These are phyloP conservation scores for Candidula unifasciata DNA, from an alignment of 2,888 invertebrate species.

Conservation along the genomic window DNA sequence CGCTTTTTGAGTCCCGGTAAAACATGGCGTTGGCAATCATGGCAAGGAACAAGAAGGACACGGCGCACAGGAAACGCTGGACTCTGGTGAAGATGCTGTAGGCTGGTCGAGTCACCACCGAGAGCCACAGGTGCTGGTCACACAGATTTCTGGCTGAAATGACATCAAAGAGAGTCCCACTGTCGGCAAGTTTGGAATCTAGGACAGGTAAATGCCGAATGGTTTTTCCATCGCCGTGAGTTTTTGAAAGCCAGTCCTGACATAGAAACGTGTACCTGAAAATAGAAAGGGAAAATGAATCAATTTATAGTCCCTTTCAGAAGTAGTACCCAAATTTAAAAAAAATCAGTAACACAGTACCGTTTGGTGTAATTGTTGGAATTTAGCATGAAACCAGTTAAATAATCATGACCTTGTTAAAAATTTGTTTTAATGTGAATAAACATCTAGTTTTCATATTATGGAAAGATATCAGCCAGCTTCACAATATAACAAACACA, in stretches of 20 bases:
- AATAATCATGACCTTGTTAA: no score
- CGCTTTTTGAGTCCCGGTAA: slow-evolving; percentile 52
- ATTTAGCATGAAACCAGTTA: no score
- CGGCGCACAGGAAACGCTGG: slow-evolving; percentile 59
- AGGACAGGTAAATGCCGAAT: slow-evolving; percentile 55
- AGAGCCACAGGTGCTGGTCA: slow-evolving; percentile 63
- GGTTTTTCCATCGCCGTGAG: slow-evolving; percentile 56
- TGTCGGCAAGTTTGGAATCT: slow-evolving; percentile 36
- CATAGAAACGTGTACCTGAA: slow-evolving; percentile 59
- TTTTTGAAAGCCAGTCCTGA: slow-evolving; percentile 59
- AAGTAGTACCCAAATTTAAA: no score
- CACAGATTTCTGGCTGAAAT: slow-evolving; percentile 57
- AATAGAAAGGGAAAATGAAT: not conserved
- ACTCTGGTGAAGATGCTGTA: slow-evolving; percentile 62
- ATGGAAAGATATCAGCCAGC: no score
- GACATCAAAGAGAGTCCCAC: slow-evolving; percentile 53
- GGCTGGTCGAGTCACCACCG: slow-evolving; percentile 58
- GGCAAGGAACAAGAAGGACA: slow-evolving; percentile 59
- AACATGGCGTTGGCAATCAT: slow-evolving; percentile 66
- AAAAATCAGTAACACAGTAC: no score
- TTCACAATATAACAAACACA: no score
- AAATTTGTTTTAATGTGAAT: no score
- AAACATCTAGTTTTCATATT: no score
- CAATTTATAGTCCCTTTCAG: no score
- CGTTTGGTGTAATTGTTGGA: no score